Conservation (phyloP, 2,888 invertebrate species). For the Cheilosia vernalis region DNA sequence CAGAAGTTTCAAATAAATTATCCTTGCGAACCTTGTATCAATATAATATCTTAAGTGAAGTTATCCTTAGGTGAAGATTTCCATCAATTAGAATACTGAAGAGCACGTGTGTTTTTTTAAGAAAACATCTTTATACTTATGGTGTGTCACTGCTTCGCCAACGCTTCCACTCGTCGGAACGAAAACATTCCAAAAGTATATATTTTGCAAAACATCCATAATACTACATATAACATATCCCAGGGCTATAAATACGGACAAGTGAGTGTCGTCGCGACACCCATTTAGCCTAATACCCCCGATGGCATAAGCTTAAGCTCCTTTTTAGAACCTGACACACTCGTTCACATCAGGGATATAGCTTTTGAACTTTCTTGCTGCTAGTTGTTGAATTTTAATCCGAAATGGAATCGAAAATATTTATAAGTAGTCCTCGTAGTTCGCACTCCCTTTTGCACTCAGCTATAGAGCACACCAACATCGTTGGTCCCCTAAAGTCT, state of each 20-base stretch:
- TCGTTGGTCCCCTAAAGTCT: conserved; percentile 12
- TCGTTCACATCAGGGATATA: conserved; percentile 38
- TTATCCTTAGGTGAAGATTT: conserved; percentile 49
- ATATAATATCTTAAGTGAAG: conserved; percentile 21
- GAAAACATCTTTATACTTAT: conserved; percentile 54
- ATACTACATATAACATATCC: conserved; percentile 19
- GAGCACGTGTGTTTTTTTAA: conserved; percentile 59
- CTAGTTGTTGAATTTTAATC: conserved; percentile 72
- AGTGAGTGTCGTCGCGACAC: conserved; percentile 70
- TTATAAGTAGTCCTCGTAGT: conserved; percentile 27
- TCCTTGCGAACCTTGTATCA: not conserved
- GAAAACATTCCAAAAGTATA: conserved; percentile 61
- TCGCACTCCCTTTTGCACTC: conserved; percentile 57
- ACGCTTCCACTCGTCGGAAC: conserved; percentile 17
- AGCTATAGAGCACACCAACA: conserved; percentile 12
- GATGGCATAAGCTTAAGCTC: conserved; percentile 72
- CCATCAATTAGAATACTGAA: conserved; percentile 59
- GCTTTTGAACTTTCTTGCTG: conserved; percentile 64
- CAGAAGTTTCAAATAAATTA: no score
- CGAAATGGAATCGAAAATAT: conserved; percentile 66
- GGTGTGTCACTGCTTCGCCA: conserved; percentile 9
- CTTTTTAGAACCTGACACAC: conserved; percentile 60
- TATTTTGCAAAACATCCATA: conserved; percentile 57
- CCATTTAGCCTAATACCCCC: conserved; percentile 73
- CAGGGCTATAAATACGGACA: conserved; percentile 1